Base-by-base conservation (phyloP, 2,888 invertebrate genomes). In the Laspeyria flexula region DNA sequence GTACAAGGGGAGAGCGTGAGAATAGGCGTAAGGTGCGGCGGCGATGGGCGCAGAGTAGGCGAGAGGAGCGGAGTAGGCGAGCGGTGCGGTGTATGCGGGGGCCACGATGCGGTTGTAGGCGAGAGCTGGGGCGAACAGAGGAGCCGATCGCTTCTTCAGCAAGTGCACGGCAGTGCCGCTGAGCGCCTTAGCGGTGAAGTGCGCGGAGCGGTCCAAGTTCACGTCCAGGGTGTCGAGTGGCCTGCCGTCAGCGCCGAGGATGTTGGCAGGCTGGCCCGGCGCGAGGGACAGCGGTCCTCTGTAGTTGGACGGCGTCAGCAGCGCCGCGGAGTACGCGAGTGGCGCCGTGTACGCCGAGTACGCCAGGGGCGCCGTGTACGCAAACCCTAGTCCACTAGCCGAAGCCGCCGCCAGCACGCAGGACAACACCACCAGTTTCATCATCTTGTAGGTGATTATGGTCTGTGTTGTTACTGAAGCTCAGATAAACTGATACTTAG, bases 401-500 rank as follows among this genome's bases (percentile, higher is more conserved):
- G 31, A n/a, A 3, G 90, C 94, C 64, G 93, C 86, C 63, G 94
- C 94, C 82, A 94, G 67, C 71, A 94, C 78, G 86, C 94, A 94
- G 77, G 93, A 94, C 89, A 95, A 93, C 84, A 94, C 94, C 92
- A 94, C 93, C 92, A 92, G 82, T 77, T 91, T 91, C 82, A 91
- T 79, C 92, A 92, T 92, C 67, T 73, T 88, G 83, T 70, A 56
- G 37, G 37, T 43, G 49, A 48, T 23, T 78, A 76, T 82, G 88
- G 90, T 88, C 89, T 91, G 90, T 90, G 88, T 87, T 86, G 83
- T 45, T 74, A 66, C 73, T 68, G 77, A 66, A 41, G 67, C 65
- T 75, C 47, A 50, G 55, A 62, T 72, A 61, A 70, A 90, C 88
- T 90, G 88, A 90, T 90, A 74, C 76, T 55, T 62, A 60, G 45